These are phyloP conservation scores for Meta bourneti DNA, from an alignment of 2,888 invertebrate species.

Conservation along the genomic window DNA sequence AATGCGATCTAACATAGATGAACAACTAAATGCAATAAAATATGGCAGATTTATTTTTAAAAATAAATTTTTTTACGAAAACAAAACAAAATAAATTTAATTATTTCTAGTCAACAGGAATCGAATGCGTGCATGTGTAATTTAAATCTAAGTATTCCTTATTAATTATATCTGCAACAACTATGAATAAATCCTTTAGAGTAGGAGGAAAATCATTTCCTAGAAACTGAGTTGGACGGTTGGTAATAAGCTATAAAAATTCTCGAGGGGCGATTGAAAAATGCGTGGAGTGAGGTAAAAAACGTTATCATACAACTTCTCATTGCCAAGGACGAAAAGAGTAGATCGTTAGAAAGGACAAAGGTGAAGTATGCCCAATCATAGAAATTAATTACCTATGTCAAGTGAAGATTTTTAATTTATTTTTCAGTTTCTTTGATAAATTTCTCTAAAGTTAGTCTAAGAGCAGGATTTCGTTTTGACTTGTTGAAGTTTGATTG, in stretches of 20 bases:
- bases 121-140: too few species aligned
- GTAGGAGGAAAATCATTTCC: not conserved
- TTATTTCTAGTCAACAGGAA: too few species aligned
- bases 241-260: slow-evolving; percentile 41
- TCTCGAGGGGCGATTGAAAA: not conserved
- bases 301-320: slow-evolving; percentile 10
- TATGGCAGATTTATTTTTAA: too few species aligned
- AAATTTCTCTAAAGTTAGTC: not conserved
- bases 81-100: too few species aligned
- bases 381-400: not conserved
- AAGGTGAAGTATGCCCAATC: not conserved
- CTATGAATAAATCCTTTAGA: not conserved
- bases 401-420: not conserved
- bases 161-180: not conserved
- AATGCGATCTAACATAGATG: too few species aligned
- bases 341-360: slow-evolving; percentile 17
- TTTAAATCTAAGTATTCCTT: not conserved
- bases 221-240: not conserved
- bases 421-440: not conserved
- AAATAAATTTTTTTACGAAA: too few species aligned
- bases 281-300: not conserved
- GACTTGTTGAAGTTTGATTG: too few species aligned
- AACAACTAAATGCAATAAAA: too few species aligned
- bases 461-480: too few species aligned
- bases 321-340: slow-evolving; percentile 43